These are phyloP conservation scores for Leucophora obtusa DNA, from an alignment of 2,888 invertebrate genomes.

Conservation along the genomic window DNA sequence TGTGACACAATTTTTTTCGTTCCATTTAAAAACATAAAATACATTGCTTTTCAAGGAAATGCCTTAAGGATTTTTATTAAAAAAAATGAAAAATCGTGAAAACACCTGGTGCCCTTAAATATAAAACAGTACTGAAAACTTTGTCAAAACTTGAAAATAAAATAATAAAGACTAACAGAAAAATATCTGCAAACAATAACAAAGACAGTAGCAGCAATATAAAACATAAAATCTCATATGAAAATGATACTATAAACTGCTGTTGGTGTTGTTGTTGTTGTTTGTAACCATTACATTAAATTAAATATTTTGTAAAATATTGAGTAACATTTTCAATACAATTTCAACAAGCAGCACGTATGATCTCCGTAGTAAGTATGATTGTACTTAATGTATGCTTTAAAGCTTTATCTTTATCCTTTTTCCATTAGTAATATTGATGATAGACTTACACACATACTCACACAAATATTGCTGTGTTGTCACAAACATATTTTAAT, in stretches of 20 bases:
- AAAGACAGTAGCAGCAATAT: too few relatives aligned
- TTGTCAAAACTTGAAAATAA: background rate
- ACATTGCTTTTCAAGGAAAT: constrained; percentile 1
- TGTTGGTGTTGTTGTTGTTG: too few relatives aligned
- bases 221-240: background rate
- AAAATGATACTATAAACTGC: constrained; percentile 24
- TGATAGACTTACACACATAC: constrained; percentile 36
- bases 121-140: background rate
- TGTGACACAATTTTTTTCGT: constrained; percentile 48
- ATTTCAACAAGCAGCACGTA: constrained; percentile 5
- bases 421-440: constrained; percentile 65
- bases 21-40: constrained; percentile 16
- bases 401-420: constrained; percentile 63
- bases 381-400: constrained; percentile 52
- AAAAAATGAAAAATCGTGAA: constrained; percentile 42
- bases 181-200: too few relatives aligned
- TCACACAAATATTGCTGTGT: background rate
- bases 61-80: constrained; percentile 46
- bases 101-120: constrained; percentile 46
- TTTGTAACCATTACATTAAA: constrained; percentile 31
- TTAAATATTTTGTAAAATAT: constrained; percentile 30
- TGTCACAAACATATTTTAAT: constrained; percentile 9
- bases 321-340: constrained; percentile 27
- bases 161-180: background rate
- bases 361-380: background rate